Conservation (phyloP, 2,888 invertebrate genomes). For the Empis livida region DNA sequence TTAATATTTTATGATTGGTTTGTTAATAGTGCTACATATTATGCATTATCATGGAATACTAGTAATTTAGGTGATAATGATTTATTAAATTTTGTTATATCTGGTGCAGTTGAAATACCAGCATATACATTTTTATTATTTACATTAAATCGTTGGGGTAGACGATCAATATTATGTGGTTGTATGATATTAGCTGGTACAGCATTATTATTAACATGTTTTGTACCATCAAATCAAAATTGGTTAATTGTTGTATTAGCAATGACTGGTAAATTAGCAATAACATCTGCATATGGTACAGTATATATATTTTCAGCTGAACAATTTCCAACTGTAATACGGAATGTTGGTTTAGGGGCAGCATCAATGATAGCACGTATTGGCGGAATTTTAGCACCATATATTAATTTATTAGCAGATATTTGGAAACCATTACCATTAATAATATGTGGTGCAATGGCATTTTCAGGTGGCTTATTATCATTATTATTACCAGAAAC, state of each 20-base stretch:
- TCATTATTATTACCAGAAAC: slow-evolving; percentile 69
- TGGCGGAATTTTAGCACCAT: slow-evolving; percentile 55
- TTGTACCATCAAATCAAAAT: slow-evolving; percentile 41
- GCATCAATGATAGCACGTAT: slow-evolving; percentile 78
- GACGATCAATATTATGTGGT: slow-evolving; percentile 53
- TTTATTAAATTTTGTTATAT: slow-evolving; percentile 58
- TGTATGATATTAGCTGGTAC: slow-evolving; percentile 52
- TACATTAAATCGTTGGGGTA: slow-evolving; percentile 55
- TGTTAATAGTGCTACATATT: slow-evolving; percentile 64
- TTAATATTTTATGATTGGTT: slow-evolving; percentile 66
- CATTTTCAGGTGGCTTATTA: slow-evolving; percentile 56
- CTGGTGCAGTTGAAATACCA: slow-evolving; percentile 64
- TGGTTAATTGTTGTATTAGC: slow-evolving; percentile 47
- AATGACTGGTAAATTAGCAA: slow-evolving; percentile 59
- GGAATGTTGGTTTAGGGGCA: slow-evolving; percentile 77
- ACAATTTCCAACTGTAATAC: slow-evolving; percentile 61
- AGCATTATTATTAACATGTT: slow-evolving; percentile 43
- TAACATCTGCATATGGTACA: slow-evolving; percentile 60
- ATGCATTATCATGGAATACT: slow-evolving; percentile 64
- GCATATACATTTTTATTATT: slow-evolving; percentile 52
- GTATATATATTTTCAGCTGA: slow-evolving; percentile 62
- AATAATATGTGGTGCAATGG: slow-evolving; percentile 55
- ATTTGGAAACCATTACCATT: slow-evolving; percentile 55
- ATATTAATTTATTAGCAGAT: slow-evolving; percentile 54
- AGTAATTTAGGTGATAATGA: slow-evolving; percentile 57